Evolutionary conservation across 2,797 vertebrate genomes (phyloP).

Genomic region (Halcyon leucocephala): DNA sequence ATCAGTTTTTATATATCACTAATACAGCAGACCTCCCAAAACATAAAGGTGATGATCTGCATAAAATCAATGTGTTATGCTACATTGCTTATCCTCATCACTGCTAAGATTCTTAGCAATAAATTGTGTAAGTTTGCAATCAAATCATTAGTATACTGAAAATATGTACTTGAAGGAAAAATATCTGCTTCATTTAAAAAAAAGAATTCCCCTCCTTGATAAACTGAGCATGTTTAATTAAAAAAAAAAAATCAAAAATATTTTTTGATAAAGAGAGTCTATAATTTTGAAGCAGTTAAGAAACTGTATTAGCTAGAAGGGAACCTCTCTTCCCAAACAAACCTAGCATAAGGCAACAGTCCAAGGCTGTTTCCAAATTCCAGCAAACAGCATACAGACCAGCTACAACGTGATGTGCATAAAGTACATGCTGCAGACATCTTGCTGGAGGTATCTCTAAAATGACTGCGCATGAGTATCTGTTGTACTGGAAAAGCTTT

Average conservation of each 20-base stretch:
- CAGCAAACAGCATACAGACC: background rate
- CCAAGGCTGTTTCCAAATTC: background rate
- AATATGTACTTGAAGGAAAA: slow-evolving; percentile 32
- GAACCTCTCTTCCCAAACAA: background rate
- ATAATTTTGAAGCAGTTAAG: background rate
- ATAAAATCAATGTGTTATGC: slow-evolving; percentile 97
- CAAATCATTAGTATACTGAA: slow-evolving; percentile 49
- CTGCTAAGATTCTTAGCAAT: slow-evolving; percentile 66
- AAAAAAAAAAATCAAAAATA: background rate
- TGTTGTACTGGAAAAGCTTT: background rate
- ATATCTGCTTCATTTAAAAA: background rate
- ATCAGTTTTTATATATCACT: slow-evolving; percentile 99
- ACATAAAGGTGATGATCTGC: slow-evolving; percentile 97
- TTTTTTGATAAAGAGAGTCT: background rate
- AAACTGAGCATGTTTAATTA: background rate
- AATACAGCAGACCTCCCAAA: slow-evolving; percentile 87
- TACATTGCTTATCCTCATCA: slow-evolving; percentile 92
- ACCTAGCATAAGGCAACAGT: background rate
- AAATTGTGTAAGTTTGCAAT: slow-evolving; percentile 59
- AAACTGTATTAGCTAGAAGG: background rate
- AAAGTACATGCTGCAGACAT: background rate
- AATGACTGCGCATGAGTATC: background rate
- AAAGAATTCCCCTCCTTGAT: background rate
- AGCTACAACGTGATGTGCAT: background rate
- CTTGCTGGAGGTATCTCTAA: background rate